Evolutionary conservation across 2,113 vertebrate species (phyloP).

Genomic region (Limanda limanda): DNA sequence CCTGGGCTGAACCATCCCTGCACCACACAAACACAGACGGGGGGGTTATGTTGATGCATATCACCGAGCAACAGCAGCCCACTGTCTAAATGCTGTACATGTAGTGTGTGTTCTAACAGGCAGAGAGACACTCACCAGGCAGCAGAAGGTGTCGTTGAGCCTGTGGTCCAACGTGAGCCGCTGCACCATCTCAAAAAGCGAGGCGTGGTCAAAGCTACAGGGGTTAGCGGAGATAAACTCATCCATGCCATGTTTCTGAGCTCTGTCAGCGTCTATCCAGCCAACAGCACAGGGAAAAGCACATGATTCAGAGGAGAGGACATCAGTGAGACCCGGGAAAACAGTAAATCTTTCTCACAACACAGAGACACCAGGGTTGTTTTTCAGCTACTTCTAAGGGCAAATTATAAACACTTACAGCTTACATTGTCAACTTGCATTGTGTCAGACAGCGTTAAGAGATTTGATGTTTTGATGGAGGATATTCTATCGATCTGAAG

Average conservation of each 20-base stretch:
- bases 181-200: slow-evolving; percentile 99
- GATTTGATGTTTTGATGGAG: slow-evolving; percentile 68
- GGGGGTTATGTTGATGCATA: not conserved
- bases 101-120: not conserved
- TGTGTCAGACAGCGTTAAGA: slow-evolving; percentile 82
- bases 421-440: slow-evolving; percentile 99
- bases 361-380: slow-evolving; percentile 67
- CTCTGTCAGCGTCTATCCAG: slow-evolving; percentile 99
- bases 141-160: slow-evolving; percentile 99
- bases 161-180: slow-evolving; percentile 99
- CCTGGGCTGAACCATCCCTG: slow-evolving; percentile 99
- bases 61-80: not conserved
- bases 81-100: too few relatives aligned
- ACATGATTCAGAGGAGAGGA: slow-evolving; percentile 81
- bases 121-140: slow-evolving; percentile 90
- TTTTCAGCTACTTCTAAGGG: slow-evolving; percentile 75
- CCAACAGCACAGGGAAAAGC: slow-evolving; percentile 93
- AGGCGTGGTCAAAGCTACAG: slow-evolving; percentile 99
- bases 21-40: slow-evolving; percentile 43
- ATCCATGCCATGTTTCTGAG: slow-evolving; percentile 99
- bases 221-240: slow-evolving; percentile 99
- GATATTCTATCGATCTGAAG: slow-evolving; percentile 63
- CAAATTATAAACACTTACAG: slow-evolving; percentile 84
- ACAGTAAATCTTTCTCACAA: slow-evolving; percentile 59
- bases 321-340: slow-evolving; percentile 68